Evolutionary conservation across 2,797 vertebrate species (phyloP).

Genomic region (Phaenicophaeus curvirostris): DNA sequence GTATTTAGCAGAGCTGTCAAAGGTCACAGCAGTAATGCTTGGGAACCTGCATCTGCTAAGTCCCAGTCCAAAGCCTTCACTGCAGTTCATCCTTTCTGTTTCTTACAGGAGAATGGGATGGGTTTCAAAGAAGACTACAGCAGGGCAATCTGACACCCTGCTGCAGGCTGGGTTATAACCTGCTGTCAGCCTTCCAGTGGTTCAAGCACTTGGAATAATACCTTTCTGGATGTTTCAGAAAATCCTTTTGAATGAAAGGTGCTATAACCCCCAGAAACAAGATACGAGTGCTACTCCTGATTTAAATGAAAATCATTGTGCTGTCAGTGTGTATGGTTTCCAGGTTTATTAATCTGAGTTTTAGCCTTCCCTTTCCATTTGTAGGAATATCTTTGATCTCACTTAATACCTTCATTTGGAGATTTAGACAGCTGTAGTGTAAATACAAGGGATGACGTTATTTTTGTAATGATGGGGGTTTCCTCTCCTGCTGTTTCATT

Average conservation of each 20-base stretch:
- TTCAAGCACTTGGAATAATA: not conserved
- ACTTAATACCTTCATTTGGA: conserved; percentile 38
- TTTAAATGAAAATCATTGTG: conserved; percentile 13
- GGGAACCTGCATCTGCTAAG: not conserved
- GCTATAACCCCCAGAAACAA: not conserved
- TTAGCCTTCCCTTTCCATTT: conserved; percentile 1
- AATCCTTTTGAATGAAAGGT: conserved; percentile 6
- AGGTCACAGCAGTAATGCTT: not conserved
- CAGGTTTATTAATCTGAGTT: conserved; percentile 21
- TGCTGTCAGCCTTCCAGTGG: not conserved
- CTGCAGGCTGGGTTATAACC: not conserved
- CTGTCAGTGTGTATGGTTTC: conserved; percentile 26
- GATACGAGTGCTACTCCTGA: not conserved
- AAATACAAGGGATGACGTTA: conserved; percentile 44
- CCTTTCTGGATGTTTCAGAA: conserved; percentile 7
- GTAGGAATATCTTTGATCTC: conserved; percentile 57
- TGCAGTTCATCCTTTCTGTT: not conserved
- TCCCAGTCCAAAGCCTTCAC: not conserved
- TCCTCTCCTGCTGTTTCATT: conserved; percentile 33
- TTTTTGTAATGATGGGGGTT: conserved; percentile 42
- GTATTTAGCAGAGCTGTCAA: not conserved
- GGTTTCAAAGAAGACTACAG: not conserved
- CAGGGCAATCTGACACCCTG: not conserved
- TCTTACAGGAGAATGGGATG: not conserved
- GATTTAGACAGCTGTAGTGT: conserved; percentile 34